These are phyloP conservation scores for Agonum fuliginosum DNA, from an alignment of 2,888 invertebrate species.

Conservation along the genomic window DNA sequence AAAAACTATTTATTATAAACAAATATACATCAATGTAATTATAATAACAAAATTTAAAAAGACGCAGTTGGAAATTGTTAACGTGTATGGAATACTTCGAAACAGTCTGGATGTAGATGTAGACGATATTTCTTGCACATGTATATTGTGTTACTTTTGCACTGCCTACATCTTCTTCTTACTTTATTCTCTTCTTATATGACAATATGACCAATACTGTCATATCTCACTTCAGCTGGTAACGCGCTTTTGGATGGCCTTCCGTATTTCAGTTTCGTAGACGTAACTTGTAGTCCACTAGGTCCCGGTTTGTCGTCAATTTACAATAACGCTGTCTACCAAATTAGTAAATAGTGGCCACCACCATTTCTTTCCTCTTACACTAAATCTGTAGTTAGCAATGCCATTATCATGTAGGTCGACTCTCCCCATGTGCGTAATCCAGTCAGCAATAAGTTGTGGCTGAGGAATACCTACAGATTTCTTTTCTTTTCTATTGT, in stretches of 20 bases:
- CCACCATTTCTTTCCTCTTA: too few relatives aligned
- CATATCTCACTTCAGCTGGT: not conserved
- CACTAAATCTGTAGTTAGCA: too few relatives aligned
- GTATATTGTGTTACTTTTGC: slow-evolving; percentile 3
- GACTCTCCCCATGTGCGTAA: too few relatives aligned
- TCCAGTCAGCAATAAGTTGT: too few relatives aligned
- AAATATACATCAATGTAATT: not conserved
- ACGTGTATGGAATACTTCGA: slow-evolving; percentile 19
- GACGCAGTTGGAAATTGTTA: not conserved
- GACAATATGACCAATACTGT: slow-evolving; percentile 6
- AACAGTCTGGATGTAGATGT: slow-evolving; percentile 18
- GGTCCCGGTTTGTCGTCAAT: slow-evolving; percentile 8
- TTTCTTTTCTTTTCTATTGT: too few relatives aligned
- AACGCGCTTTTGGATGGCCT: not conserved
- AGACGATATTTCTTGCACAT: not conserved
- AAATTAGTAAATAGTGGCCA: too few relatives aligned
- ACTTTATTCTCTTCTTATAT: not conserved
- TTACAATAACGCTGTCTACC: not conserved
- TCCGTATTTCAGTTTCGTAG: not conserved
- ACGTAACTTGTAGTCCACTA: not conserved
- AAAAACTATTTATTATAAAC: slow-evolving; percentile 17
- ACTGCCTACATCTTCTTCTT: slow-evolving; percentile 11
- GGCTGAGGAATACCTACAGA: too few relatives aligned
- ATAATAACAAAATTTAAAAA: not conserved
- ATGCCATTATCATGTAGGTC: too few relatives aligned